These are phyloP conservation scores for Mormyrus lacerda DNA, from an alignment of 2,113 vertebrate species.

Conservation along the genomic window DNA sequence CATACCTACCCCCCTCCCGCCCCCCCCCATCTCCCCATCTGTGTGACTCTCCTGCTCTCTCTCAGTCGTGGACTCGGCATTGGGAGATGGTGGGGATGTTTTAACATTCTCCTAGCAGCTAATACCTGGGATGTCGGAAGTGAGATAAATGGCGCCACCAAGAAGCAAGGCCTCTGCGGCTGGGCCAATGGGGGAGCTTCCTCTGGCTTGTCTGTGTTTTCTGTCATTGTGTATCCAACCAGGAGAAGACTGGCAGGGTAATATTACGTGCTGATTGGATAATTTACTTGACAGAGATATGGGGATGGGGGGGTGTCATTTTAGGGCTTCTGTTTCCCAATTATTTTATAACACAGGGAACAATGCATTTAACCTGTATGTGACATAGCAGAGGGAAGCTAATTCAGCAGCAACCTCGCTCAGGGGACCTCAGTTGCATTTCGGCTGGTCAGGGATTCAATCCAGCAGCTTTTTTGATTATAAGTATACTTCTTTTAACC, in stretches of 20 bases:
- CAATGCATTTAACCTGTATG: no score
- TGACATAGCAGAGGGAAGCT: no score
- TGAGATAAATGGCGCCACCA: background rate
- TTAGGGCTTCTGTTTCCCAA: background rate
- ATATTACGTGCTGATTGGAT: background rate
- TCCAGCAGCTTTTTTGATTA: no score
- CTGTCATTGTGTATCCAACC: background rate
- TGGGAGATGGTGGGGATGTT: background rate
- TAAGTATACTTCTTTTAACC: no score
- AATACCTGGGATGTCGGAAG: background rate
- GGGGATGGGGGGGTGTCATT: background rate
- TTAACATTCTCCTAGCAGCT: background rate
- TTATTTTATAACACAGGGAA: background rate
- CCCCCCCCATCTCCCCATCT: background rate
- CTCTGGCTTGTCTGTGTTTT: background rate
- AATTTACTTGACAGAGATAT: background rate
- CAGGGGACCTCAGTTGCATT: no score
- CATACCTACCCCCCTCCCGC: constrained; percentile 29
- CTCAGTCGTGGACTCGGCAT: background rate
- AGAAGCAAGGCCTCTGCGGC: background rate
- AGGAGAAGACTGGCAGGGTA: background rate
- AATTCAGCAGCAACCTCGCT: no score
- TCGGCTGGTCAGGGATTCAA: no score
- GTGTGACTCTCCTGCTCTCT: background rate
- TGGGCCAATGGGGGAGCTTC: background rate